Evolutionary conservation across 2,797 vertebrate genomes (phyloP), one percentile per base, ranked within the genome.

Genomic region (Sebastes taczanowskii): DNA sequence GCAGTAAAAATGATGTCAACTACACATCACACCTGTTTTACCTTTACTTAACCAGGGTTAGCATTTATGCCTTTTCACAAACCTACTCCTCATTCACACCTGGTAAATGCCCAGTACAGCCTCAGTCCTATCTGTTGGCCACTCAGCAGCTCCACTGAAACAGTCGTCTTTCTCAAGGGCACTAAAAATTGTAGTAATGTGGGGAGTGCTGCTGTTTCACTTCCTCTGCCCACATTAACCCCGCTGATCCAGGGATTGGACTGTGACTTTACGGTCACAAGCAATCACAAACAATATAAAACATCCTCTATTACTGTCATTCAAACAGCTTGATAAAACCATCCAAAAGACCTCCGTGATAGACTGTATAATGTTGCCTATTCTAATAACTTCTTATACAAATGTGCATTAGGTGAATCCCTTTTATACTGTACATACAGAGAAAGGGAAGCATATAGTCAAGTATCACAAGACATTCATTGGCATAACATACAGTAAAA

Each of bases 181-280:
- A 29, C 38, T 55, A 2, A 10, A 23, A 49, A 35, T 20, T 9
- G 16, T 63, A 11, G 49, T 65, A 70, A 79, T 60, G 27, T 52
- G 49, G 25, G 29, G 53, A 74, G 42, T 59, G 69, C 56, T 77
- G 35, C 42, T 75, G 22, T 62, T 82, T 80, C 53, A 71, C 79
- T 71, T 80, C 74, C 52, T 46, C 32, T 59, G 59, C 11, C 38
- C 56, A 64, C 10, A 64, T 60, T 74, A 9, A 73, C 61, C 29
- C 22, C 32, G 38, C 59, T 38, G 46, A 80, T 80, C 49, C 49
- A 30, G 20, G 27, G 8, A 67, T 16, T 56, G 23, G 18, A 80
- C 46, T 66, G 14, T 1, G 14, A 75, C 71, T 72, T 81, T 68
- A 58, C 1, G 1, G 25, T 71, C 53, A 49, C n/a, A 75, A 61